phyloP scores from a whole-genome alignment of 2,113 vertebrate species.

The Sterrhoptilus dennistouni region DNA sequence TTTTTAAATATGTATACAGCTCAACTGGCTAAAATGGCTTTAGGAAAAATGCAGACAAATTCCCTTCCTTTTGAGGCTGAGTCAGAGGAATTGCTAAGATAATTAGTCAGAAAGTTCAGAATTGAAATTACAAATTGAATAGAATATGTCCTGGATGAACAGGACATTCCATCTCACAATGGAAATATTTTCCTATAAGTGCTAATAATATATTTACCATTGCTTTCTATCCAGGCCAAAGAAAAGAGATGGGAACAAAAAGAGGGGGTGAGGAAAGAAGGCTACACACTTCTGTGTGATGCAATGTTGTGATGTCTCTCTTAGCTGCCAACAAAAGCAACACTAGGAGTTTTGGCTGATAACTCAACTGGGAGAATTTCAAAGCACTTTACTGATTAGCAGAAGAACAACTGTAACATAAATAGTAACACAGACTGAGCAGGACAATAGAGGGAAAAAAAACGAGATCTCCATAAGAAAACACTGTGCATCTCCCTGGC shows the following conservation, averaged over 20 bases:
- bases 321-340: conserved; percentile 19
- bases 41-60: neutral
- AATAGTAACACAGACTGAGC: neutral
- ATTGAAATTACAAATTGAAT: neutral
- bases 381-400: conserved; percentile 19
- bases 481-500: neutral
- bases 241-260: neutral
- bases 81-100: neutral
- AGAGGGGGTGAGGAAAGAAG: neutral
- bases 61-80: neutral
- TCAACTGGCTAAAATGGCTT: neutral
- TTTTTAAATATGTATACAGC: neutral
- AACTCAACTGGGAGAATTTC: neutral
- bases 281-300: neutral
- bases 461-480: neutral
- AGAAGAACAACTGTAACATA: neutral
- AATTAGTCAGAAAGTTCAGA: neutral
- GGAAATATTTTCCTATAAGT: neutral
- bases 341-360: conserved; percentile 5
- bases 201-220: neutral
- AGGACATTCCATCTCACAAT: neutral
- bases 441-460: neutral
- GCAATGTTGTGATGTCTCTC: neutral
- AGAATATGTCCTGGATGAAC: neutral
- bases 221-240: neutral